Base-by-base conservation (phyloP, 2,797 vertebrate genomes). In the Helostoma temminkii region DNA sequence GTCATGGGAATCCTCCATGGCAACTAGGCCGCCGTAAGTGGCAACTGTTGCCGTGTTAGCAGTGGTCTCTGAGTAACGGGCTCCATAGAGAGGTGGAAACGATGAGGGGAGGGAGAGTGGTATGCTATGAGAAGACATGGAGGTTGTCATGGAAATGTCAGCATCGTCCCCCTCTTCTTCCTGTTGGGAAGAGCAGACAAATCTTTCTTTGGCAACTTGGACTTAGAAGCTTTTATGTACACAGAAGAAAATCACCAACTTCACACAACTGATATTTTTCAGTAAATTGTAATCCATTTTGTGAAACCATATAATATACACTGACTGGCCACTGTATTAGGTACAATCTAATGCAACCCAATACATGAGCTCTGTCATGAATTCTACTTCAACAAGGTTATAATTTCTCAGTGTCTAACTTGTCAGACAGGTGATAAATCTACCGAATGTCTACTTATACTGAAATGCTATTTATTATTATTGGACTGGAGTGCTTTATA, bases 91-190 rank as follows among this genome's bases (percentile, higher is more conserved):
- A 69, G 95, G 95, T 68, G 94, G 91, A 68, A 91, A 91, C 0
- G 94, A 90, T 78, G 94, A 91, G 85, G 95, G 90, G 87, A 90
- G 75, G 64, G 90, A 74, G 60, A 89, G 89, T 75, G 88, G 85
- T 81, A 88, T 83, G 80, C 83, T 91, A 68, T 96, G 96, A 87
- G 91, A 92, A 30, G 94, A 69, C 63, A 94, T 76, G 0, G 92
- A 93, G 76, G 94, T 93, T 15, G 91, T 94, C 76, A 93, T 81
- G 52, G 95, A 95, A 83, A 95, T 55, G 65, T 96, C 96, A 5
- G 94, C 94, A 49, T 98, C 96, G 2, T 97, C 96, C 0, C 97
- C 97, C 91, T 98, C 96, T 90, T 98, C 97, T 85, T 98, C 96
- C 96, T 98, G 90, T 69, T 71, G 53, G 26, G 25, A 64, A 28